Evolutionary conservation across 2,797 vertebrate genomes (phyloP).

Genomic region (Sebastes goodei): DNA sequence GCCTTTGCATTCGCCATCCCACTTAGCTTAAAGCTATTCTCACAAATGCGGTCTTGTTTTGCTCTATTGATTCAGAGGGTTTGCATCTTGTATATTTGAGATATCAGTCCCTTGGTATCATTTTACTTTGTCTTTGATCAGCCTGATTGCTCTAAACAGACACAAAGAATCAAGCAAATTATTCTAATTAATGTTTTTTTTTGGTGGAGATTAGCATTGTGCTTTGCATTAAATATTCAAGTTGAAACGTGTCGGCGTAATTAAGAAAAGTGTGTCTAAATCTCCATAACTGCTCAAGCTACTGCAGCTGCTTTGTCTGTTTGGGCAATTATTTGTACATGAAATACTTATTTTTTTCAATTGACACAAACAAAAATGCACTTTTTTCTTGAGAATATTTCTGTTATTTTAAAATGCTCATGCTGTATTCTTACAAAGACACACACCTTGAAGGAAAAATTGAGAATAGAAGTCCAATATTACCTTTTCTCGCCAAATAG

Average conservation of each 20-base stretch:
- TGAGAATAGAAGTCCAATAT: slow-evolving; percentile 50
- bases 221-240: slow-evolving; percentile 67
- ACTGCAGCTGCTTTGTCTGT: slow-evolving; percentile 15
- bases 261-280: slow-evolving; percentile 55
- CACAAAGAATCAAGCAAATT: slow-evolving; percentile 76
- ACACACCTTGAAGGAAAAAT: slow-evolving; percentile 41
- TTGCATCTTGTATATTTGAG: slow-evolving; percentile 80
- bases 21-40: slow-evolving; percentile 87
- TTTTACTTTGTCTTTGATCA: slow-evolving; percentile 83
- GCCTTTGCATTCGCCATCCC: slow-evolving; percentile 83
- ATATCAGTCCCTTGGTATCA: slow-evolving; percentile 80
- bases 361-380: background rate
- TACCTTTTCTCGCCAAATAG: slow-evolving; percentile 56
- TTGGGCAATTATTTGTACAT: slow-evolving; percentile 23
- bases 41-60: slow-evolving; percentile 84
- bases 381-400: slow-evolving; percentile 24
- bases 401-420: slow-evolving; percentile 25
- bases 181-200: slow-evolving; percentile 73
- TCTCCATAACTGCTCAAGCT: background rate
- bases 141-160: slow-evolving; percentile 75
- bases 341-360: background rate
- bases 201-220: slow-evolving; percentile 58
- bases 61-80: slow-evolving; percentile 84
- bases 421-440: slow-evolving; percentile 1
- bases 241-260: slow-evolving; percentile 51